Conservation (phyloP, 2,888 invertebrate genomes). For the Adela reaumurella region DNA sequence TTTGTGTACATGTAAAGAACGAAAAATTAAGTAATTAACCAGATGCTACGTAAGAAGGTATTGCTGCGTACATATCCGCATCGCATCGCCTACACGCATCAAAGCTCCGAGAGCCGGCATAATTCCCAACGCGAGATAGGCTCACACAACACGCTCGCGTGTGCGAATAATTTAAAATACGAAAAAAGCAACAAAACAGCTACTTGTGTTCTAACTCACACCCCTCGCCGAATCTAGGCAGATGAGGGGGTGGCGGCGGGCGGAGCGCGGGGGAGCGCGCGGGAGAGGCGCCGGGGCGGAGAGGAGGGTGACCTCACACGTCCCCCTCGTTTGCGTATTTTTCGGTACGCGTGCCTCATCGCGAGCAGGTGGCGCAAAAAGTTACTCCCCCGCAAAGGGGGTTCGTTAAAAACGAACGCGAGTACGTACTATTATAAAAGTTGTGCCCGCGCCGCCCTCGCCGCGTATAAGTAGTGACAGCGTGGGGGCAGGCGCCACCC, state of each 20-base stretch:
- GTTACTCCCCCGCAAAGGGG: conserved; percentile 27
- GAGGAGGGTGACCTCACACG: conserved; percentile 22
- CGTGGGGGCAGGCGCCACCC: conserved; percentile 20
- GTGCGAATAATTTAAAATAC: conserved; percentile 55
- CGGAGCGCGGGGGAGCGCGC: conserved; percentile 14
- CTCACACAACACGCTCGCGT: conserved; percentile 27
- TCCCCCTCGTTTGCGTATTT: conserved; percentile 45
- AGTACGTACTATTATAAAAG: conserved; percentile 57
- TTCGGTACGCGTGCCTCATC: conserved; percentile 40
- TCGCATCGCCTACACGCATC: conserved; percentile 21
- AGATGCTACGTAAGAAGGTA: not conserved
- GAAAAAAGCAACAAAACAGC: conserved; percentile 54
- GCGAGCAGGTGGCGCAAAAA: conserved; percentile 32
- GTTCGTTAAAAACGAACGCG: conserved; percentile 51
- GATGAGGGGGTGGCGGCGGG: conserved; percentile 10
- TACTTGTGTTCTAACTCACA: conserved; percentile 44
- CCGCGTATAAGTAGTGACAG: conserved; percentile 53
- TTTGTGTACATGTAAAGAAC: too few species aligned
- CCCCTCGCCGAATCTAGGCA: conserved; percentile 7
- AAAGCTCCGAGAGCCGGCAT: conserved; percentile 17
- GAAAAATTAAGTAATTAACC: too few species aligned
- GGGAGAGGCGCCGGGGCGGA: conserved; percentile 21
- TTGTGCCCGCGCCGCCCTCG: conserved; percentile 36
- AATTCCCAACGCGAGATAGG: conserved; percentile 22
- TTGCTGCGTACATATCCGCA: not conserved